phyloP scores from a whole-genome alignment of 1,140 invertebrate genomes.

The Drosophila kikkawai region DNA sequence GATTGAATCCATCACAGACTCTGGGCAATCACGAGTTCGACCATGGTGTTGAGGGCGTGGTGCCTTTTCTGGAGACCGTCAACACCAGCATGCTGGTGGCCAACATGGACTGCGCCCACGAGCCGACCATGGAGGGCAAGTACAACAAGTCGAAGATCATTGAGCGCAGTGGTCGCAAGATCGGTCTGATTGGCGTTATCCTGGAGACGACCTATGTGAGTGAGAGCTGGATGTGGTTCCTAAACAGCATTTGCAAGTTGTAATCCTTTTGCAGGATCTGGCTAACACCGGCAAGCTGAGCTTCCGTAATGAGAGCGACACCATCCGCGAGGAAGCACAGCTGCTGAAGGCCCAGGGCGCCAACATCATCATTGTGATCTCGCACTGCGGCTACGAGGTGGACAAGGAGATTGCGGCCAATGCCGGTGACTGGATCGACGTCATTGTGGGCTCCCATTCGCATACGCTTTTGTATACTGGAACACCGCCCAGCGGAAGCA shows the following conservation, averaged over 20 bases:
- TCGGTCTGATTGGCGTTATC: constrained; percentile 94
- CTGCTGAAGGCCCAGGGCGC: constrained; percentile 87
- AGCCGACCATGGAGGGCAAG: constrained; percentile 88
- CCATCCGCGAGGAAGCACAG: constrained; percentile 88
- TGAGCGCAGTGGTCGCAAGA: constrained; percentile 87
- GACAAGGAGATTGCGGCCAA: constrained; percentile 90
- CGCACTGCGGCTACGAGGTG: constrained; percentile 90
- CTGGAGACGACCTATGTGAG: constrained; percentile 89
- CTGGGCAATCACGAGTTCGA: constrained; percentile 97
- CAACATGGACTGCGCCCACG: constrained; percentile 91
- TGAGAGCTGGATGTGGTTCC: constrained; percentile 7
- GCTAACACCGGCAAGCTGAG: constrained; percentile 87
- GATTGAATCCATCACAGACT: constrained; percentile 86
- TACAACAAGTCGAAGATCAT: constrained; percentile 88
- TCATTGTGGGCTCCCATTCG: constrained; percentile 95
- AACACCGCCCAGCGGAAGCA: constrained; percentile 86
- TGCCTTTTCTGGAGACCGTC: constrained; percentile 89
- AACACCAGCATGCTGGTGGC: constrained; percentile 89
- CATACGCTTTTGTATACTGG: constrained; percentile 91
- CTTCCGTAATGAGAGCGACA: constrained; percentile 89
- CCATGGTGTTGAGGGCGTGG: constrained; percentile 89
- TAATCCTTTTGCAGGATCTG: constrained; percentile 85
- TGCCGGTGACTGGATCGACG: constrained; percentile 88
- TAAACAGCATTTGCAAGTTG: background rate
- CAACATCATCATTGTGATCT: constrained; percentile 92